A percentile compares a stretch with the other conserved stretches of the same genome.
Conservation (phyloP, 2,113 vertebrate species). For the Periophthalmus modestus region DNA sequence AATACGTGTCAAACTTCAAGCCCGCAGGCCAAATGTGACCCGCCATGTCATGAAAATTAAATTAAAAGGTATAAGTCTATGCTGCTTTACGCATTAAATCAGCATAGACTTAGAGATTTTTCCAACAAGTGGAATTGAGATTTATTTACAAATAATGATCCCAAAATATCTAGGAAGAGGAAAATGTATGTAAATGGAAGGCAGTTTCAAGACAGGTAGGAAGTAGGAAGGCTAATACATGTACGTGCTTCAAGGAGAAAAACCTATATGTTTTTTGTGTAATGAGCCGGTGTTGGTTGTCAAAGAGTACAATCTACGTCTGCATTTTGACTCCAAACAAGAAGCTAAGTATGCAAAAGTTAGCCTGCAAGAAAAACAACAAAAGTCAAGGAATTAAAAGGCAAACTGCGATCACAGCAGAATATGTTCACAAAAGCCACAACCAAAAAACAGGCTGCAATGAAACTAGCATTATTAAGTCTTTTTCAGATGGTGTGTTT, state of each 20-base stretch:
- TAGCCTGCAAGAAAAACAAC: background rate
- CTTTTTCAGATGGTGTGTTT: too few relatives aligned
- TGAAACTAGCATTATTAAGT: too few relatives aligned
- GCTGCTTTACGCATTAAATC: too few relatives aligned
- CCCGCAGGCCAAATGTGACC: too few relatives aligned
- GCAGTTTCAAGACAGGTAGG: background rate
- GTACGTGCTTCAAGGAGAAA: slow-evolving; percentile 12
- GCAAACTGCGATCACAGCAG: background rate
- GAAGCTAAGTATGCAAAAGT: background rate
- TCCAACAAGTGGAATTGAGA: too few relatives aligned
- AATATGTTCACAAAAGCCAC: too few relatives aligned
- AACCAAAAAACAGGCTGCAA: too few relatives aligned
- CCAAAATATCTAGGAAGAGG: slow-evolving; percentile 12
- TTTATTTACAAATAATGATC: background rate
- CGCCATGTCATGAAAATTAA: too few relatives aligned
- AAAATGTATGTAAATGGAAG: background rate
- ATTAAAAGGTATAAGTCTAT: too few relatives aligned
- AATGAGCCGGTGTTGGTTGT: slow-evolving; percentile 6
- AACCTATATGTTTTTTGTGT: slow-evolving; percentile 12
- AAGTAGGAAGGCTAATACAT: slow-evolving; percentile 7
- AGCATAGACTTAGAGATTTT: too few relatives aligned
- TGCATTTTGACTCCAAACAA: too few relatives aligned
- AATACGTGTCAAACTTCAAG: too few relatives aligned
- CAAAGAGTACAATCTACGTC: slow-evolving; percentile 16
- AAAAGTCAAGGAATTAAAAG: background rate